Evolutionary conservation across 2,797 vertebrate species (phyloP).

Genomic region (Echeneis naucrates): DNA sequence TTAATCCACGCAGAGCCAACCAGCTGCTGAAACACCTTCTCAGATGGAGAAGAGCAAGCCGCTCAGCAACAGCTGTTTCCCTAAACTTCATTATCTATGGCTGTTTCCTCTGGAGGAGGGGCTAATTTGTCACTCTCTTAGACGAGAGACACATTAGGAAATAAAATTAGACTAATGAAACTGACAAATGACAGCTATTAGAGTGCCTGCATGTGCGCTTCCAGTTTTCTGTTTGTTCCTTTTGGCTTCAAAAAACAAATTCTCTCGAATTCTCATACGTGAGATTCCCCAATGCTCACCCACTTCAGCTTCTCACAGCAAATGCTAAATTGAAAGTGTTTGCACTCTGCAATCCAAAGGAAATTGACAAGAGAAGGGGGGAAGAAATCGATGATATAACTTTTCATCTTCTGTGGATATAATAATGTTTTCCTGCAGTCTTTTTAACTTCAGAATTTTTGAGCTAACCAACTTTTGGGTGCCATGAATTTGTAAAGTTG

Average conservation of each 20-base stretch:
- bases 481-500: not conserved
- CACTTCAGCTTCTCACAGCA: slow-evolving; percentile 17
- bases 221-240: slow-evolving; percentile 32
- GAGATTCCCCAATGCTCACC: not conserved
- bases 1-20: slow-evolving; percentile 47
- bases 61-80: slow-evolving; percentile 48
- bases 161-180: slow-evolving; percentile 69
- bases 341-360: not conserved
- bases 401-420: slow-evolving; percentile 25
- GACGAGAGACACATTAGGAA: slow-evolving; percentile 61
- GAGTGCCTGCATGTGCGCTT: slow-evolving; percentile 4
- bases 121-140: slow-evolving; percentile 51
- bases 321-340: slow-evolving; percentile 12
- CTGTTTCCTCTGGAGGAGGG: slow-evolving; percentile 42
- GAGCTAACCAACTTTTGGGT: not conserved
- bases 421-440: slow-evolving; percentile 1
- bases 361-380: slow-evolving; percentile 2
- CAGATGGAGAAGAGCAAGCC: slow-evolving; percentile 39
- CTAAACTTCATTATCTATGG: slow-evolving; percentile 48
- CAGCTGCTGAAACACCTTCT: slow-evolving; percentile 58
- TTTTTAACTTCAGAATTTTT: not conserved
- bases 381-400: slow-evolving; percentile 13
- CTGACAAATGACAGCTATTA: slow-evolving; percentile 73
- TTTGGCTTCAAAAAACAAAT: slow-evolving; percentile 44
- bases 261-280: slow-evolving; percentile 17